These are phyloP conservation scores for Chaetodon trifasciatus DNA, from an alignment of 2,797 vertebrate species.

Conservation along the genomic window DNA sequence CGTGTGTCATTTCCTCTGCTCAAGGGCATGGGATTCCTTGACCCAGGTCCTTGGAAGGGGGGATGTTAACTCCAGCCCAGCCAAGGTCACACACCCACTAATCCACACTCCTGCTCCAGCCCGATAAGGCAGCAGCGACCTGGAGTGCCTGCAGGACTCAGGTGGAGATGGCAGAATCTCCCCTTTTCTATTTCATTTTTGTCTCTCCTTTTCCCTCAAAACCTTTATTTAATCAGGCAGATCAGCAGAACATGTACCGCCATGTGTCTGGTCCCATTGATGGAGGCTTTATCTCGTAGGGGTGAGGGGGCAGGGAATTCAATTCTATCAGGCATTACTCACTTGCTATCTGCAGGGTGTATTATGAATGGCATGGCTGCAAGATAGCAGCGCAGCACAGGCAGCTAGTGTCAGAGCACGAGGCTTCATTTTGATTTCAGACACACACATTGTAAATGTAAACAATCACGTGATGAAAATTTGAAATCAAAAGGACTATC, in stretches of 20 bases:
- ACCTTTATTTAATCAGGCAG: constrained; percentile 69
- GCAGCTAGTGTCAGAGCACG: constrained; percentile 15
- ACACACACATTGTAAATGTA: constrained; percentile 5
- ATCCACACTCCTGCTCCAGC: constrained; percentile 72
- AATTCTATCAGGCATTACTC: constrained; percentile 61
- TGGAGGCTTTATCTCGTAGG: constrained; percentile 41
- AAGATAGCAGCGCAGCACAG: constrained; percentile 32
- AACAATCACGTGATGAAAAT: constrained; percentile 2
- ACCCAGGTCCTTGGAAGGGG: constrained; percentile 43
- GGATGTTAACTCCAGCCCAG: constrained; percentile 32
- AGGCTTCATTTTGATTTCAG: constrained; percentile 35
- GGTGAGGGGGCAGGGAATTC: constrained; percentile 56
- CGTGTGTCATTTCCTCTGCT: constrained; percentile 28
- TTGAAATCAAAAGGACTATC: too few species aligned
- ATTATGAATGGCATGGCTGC: constrained; percentile 39
- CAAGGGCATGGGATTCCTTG: constrained; percentile 50
- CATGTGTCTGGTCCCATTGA: constrained; percentile 51
- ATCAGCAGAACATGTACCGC: constrained; percentile 56
- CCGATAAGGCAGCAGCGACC: constrained; percentile 74
- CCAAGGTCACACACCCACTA: constrained; percentile 73
- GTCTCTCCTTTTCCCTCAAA: constrained; percentile 25
- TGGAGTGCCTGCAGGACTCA: constrained; percentile 57
- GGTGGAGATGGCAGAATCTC: constrained; percentile 35
- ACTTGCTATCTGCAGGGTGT: constrained; percentile 36
- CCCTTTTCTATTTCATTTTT: constrained; percentile 59